phyloP scores from a whole-genome alignment of 2,797 vertebrate genomes.

The Leuciscus waleckii region DNA sequence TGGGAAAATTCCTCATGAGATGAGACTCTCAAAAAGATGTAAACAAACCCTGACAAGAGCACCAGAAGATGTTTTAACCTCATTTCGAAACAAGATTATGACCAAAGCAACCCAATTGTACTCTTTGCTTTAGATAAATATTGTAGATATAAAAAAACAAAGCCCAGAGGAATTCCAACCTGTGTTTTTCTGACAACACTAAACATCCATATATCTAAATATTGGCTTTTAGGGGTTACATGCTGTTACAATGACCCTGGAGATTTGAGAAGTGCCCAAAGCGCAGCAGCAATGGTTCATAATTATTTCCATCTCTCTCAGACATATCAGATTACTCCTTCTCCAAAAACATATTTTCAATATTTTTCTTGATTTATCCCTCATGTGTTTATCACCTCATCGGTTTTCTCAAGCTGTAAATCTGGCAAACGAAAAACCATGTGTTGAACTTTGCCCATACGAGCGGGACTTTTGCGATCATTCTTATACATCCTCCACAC shows the following conservation, averaged over 20 bases:
- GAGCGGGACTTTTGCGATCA: neutral
- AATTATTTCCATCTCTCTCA: constrained; percentile 20
- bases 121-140: constrained; percentile 10
- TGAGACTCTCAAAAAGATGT: neutral
- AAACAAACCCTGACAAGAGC: constrained; percentile 26
- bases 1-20: constrained; percentile 33
- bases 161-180: neutral
- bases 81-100: neutral
- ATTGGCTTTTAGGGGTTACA: constrained; percentile 3
- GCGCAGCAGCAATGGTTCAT: neutral
- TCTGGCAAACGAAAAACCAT: constrained; percentile 14
- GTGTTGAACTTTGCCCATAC: constrained; percentile 9
- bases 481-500: constrained; percentile 19
- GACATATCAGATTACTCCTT: neutral
- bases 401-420: constrained; percentile 25
- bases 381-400: neutral
- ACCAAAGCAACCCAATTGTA: neutral
- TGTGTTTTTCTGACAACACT: neutral
- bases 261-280: neutral
- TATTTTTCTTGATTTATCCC: constrained; percentile 18
- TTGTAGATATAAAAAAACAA: neutral
- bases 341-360: constrained; percentile 4
- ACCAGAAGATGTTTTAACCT: neutral
- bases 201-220: neutral
- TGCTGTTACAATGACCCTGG: neutral